phyloP scores from a whole-genome alignment of 2,113 vertebrate species.

The Serilophus lunatus region DNA sequence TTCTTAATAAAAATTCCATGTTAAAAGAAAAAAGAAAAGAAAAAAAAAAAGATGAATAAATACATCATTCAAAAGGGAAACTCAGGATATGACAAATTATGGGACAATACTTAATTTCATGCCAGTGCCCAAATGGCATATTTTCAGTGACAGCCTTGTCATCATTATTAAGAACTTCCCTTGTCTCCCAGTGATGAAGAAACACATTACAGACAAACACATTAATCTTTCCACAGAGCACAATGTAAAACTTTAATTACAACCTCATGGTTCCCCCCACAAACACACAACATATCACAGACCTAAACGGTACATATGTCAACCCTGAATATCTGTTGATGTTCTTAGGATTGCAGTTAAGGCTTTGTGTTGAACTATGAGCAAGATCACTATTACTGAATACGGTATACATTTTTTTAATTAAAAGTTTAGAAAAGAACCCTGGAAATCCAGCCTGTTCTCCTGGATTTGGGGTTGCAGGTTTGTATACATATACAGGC shows the following conservation, averaged over 20 bases:
- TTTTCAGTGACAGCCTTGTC: constrained; percentile 55
- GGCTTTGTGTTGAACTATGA: neutral
- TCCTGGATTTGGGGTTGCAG: neutral
- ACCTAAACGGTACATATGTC: constrained; percentile 1
- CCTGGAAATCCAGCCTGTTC: neutral
- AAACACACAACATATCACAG: constrained; percentile 35
- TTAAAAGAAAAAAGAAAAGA: neutral
- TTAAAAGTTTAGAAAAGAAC: neutral
- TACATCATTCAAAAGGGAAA: constrained; percentile 9
- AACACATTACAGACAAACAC: constrained; percentile 57
- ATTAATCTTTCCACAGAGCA: constrained; percentile 65
- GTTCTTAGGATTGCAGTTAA: neutral
- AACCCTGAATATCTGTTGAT: constrained; percentile 11
- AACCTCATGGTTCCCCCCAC: constrained; percentile 56
- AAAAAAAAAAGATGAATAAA: neutral
- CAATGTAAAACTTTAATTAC: constrained; percentile 60
- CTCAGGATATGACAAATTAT: constrained; percentile 56
- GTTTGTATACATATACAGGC: neutral
- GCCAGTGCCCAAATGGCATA: constrained; percentile 38
- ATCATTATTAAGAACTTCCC: constrained; percentile 64
- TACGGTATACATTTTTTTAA: neutral
- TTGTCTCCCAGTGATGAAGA: constrained; percentile 42
- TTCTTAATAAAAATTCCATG: neutral
- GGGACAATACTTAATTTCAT: constrained; percentile 54
- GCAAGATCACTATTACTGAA: neutral